A percentile compares a stretch with the other conserved stretches of the same genome.
Conservation (phyloP, 2,113 vertebrate genomes). For the Myiopsitta monachus region DNA sequence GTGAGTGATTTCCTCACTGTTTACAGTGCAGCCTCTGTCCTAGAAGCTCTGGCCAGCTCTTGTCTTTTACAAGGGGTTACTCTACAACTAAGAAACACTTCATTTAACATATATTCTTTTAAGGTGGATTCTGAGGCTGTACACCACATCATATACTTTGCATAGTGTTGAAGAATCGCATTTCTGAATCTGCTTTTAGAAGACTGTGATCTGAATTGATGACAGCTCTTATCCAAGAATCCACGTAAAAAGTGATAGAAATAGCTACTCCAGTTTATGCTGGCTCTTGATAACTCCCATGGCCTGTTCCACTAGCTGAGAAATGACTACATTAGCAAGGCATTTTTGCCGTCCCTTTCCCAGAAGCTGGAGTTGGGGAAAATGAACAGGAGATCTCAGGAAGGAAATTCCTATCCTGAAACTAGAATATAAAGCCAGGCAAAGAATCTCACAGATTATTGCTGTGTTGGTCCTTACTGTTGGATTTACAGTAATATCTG, state of each 20-base stretch:
- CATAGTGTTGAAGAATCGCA: accelerated
- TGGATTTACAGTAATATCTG: not conserved
- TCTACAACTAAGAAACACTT: not conserved
- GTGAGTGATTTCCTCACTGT: not conserved
- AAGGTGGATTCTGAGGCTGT: not conserved
- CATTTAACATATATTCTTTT: not conserved
- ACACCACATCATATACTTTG: not conserved
- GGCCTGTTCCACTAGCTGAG: not conserved
- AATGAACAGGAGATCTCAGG: not conserved
- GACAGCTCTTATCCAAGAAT: not conserved
- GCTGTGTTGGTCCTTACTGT: not conserved
- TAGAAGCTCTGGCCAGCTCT: not conserved
- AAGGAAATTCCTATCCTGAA: not conserved
- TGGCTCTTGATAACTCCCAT: not conserved
- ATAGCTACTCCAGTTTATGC: not conserved
- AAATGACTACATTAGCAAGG: not conserved
- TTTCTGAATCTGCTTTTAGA: not conserved
- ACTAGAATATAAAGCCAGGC: not conserved
- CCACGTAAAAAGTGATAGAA: not conserved
- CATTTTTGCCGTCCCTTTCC: not conserved
- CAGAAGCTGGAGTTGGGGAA: not conserved
- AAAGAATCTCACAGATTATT: not conserved
- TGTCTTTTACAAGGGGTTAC: not conserved
- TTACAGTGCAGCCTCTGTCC: not conserved
- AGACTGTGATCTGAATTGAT: not conserved